Base-by-base conservation (phyloP, 64 coral and sea anemone genomes). In the Trachythela sp. region DNA sequence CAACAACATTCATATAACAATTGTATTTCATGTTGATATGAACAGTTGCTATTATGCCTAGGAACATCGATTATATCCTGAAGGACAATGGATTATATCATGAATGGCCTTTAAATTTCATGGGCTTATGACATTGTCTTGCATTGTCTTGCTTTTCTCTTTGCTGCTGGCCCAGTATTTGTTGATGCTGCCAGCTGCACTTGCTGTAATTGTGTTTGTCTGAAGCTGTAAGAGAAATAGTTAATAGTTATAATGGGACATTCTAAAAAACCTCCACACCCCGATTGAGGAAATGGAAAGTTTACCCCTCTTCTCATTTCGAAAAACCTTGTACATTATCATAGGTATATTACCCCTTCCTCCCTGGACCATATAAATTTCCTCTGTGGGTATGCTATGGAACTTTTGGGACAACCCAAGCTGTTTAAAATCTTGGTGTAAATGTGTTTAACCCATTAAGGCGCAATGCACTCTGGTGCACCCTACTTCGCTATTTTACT, bases 181-280 rank as follows among this genome's bases (percentile, higher is more conserved):
- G 49, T 52, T 20, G 8, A 52, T 52, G 49, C 22, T 52, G 49
- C 49, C 13, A 15, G 49, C 29, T 72, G 15, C 29, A 72, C 10
- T 35, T 72, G 68, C 33, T 72, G 68, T 72, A 72, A 72, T 72
- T 35, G 24, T 72, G 68, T 72, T 72, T 72, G 68, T 72, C 68
- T 27, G 68, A 72, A 72, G 68, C 68, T 72, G 26, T 27, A 72
- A 72, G 68, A 72, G 68, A 72, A 72, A 1, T 35, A 72, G 1
- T 35, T 72, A 52, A 52, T 52, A 52, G 13, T 52, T 52, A 52
- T 52, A 11, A 52, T 52, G 49, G 48, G 22, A 52, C 49, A 52
- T 52, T 52, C 22, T 11, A 52, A 11, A 52, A 11, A 52, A 20
- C 1, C 1, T 52, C 49, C 49, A 52, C 49, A 52, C 22, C 49